Evolutionary conservation across 2,888 invertebrate species (phyloP), one percentile per base, ranked within the genome.

Genomic region (Perizoma flavofasciatum): DNA sequence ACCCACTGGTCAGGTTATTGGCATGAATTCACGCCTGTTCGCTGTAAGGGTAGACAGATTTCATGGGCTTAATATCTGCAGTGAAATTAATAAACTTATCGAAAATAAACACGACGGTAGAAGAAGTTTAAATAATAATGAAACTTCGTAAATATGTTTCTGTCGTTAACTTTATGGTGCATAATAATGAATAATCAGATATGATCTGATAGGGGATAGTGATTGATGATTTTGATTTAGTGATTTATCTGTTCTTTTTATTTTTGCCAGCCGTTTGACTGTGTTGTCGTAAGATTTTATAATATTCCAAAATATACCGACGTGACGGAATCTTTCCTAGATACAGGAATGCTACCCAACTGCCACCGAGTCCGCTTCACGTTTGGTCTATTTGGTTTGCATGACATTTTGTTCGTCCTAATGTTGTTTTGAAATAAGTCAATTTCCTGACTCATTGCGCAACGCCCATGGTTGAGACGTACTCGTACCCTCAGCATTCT

Each of bases 111-210:
- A 8, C 9, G 39, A 39, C 39, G 7, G 9, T 9, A 39, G n/a
- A 41, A n/a, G 41, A 41, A 41, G 10, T 41, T 41, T n/a, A 41
- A 41, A n/a, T 6, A 35, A 41, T 41, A 41, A 10, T 41, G n/a
- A 41, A 5, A 41, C n/a, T n/a, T 41, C 10, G 7, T 41, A 10
- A 44, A 40, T 53, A 6, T 48, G 57, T 61, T 57, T 51, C 41
- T 57, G 53, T 61, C 50, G 56, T 45, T 55, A 45, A 52, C 35
- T 44, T 35, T 45, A 57, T 61, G 55, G 58, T 58, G 51, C 64
- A 61, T 50, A 61, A 47, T 58, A 61, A 47, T 58, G 4, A 37
- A 37, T 35, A 49, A 56, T 51, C 55, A 53, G 59, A 61, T 56
- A 43, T 46, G 52, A 61, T 59, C 56, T 61, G 59, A 54, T 33